A percentile compares a stretch with the other conserved stretches of the same genome.
Conservation (phyloP, 2,797 vertebrate genomes). For the Macroramphosus scolopax region DNA sequence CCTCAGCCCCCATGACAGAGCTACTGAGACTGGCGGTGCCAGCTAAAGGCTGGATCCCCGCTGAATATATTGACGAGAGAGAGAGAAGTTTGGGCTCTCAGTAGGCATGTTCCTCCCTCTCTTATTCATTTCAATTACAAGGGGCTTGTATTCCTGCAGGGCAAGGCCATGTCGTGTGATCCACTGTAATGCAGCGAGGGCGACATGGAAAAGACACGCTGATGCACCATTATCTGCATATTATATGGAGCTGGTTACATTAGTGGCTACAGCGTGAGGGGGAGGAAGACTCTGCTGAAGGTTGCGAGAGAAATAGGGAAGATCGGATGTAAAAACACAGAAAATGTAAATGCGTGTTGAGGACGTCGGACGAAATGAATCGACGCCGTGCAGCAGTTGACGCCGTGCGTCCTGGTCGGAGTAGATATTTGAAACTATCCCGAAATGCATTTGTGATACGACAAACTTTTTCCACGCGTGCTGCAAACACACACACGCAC, state of each 20-base stretch:
- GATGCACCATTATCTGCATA: conserved; percentile 73
- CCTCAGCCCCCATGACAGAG: conserved; percentile 59
- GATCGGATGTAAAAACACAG: conserved; percentile 7
- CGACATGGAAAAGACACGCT: conserved; percentile 57
- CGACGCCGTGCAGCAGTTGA: too few relatives aligned
- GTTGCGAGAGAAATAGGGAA: conserved; percentile 17
- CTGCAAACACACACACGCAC: too few relatives aligned
- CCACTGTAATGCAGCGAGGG: conserved; percentile 60
- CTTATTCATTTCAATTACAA: conserved; percentile 78
- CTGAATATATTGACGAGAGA: conserved; percentile 67
- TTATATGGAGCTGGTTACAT: conserved; percentile 65
- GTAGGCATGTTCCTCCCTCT: conserved; percentile 67
- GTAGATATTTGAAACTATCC: too few relatives aligned
- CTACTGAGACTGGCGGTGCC: conserved; percentile 50
- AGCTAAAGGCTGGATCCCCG: conserved; percentile 64
- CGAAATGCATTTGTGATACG: too few relatives aligned
- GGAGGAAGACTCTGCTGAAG: conserved; percentile 22
- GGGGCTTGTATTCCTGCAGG: conserved; percentile 76
- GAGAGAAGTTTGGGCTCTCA: conserved; percentile 65
- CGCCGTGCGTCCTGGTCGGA: too few relatives aligned
- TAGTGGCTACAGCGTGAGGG: conserved; percentile 38
- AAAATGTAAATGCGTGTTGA: too few relatives aligned
- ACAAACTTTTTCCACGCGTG: conserved; percentile 4
- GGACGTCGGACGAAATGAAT: too few relatives aligned
- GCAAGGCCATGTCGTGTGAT: conserved; percentile 72